Conservation (phyloP, 2,113 vertebrate genomes). For the Irena cyanogastra region DNA sequence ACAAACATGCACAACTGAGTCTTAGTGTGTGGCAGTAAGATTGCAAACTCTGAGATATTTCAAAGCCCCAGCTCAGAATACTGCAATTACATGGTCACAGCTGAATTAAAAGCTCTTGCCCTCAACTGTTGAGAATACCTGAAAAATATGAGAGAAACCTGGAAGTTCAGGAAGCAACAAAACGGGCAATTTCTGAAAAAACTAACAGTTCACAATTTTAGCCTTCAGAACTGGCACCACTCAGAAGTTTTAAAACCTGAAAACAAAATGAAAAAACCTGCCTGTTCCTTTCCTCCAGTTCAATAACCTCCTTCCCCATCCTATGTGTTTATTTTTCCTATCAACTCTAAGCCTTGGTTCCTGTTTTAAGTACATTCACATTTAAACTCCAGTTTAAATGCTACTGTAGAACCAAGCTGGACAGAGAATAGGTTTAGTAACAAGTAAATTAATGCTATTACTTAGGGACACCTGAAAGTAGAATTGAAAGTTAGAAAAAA, state of each 20-base stretch:
- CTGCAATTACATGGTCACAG: neutral
- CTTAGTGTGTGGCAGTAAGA: neutral
- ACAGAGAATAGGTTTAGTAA: neutral
- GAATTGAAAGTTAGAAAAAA: neutral
- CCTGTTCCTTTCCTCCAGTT: neutral
- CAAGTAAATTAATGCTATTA: neutral
- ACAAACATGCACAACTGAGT: neutral
- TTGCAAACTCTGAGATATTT: neutral
- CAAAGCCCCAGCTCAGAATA: neutral
- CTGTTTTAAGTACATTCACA: neutral
- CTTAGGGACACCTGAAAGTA: neutral
- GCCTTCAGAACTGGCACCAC: neutral
- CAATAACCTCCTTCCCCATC: neutral
- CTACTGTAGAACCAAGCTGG: neutral
- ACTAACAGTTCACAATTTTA: neutral
- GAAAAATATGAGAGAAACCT: neutral
- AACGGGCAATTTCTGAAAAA: neutral
- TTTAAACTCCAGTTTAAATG: neutral
- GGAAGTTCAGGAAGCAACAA: neutral
- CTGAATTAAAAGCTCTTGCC: neutral
- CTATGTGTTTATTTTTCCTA: neutral
- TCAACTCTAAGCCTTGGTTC: neutral
- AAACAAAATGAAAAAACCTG: neutral
- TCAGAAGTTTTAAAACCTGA: neutral
- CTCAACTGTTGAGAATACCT: neutral